Conservation (phyloP, 1,140 invertebrate species). For the Acromyrmex heyeri region DNA sequence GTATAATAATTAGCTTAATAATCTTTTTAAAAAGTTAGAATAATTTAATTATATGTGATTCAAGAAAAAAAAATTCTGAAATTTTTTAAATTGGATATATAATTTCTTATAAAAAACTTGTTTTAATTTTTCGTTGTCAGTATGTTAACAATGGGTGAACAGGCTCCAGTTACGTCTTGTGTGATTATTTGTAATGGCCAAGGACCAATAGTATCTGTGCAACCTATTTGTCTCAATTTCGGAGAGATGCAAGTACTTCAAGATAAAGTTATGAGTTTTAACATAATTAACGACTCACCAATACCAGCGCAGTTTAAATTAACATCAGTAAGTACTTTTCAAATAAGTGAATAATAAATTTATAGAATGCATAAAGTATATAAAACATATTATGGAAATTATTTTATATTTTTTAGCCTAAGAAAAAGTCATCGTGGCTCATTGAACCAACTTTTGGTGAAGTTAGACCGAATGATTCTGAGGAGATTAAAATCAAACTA, state of each 20-base stretch:
- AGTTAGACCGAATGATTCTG: conserved; percentile 73
- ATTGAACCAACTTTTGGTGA: conserved; percentile 62
- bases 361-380: background rate
- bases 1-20: conserved; percentile 50
- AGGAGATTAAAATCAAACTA: conserved; percentile 75
- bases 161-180: conserved; percentile 69
- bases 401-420: conserved; percentile 57
- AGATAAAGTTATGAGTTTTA: conserved; percentile 72
- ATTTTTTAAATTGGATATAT: background rate
- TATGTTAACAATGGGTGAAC: conserved; percentile 77
- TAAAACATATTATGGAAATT: background rate
- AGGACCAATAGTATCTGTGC: conserved; percentile 83
- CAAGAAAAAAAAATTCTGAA: background rate
- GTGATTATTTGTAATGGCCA: conserved; percentile 82
- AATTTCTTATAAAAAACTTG: background rate
- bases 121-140: conserved; percentile 59
- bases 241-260: conserved; percentile 81
- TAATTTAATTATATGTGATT: background rate
- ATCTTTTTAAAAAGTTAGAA: background rate
- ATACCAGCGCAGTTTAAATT: conserved; percentile 81
- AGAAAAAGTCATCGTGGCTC: conserved; percentile 69
- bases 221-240: conserved; percentile 81
- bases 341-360: background rate
- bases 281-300: conserved; percentile 85
- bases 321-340: conserved; percentile 75